Evolutionary conservation across 2,113 vertebrate genomes (phyloP), one percentile per base, ranked within the genome.

Genomic region (Megalops atlanticus): DNA sequence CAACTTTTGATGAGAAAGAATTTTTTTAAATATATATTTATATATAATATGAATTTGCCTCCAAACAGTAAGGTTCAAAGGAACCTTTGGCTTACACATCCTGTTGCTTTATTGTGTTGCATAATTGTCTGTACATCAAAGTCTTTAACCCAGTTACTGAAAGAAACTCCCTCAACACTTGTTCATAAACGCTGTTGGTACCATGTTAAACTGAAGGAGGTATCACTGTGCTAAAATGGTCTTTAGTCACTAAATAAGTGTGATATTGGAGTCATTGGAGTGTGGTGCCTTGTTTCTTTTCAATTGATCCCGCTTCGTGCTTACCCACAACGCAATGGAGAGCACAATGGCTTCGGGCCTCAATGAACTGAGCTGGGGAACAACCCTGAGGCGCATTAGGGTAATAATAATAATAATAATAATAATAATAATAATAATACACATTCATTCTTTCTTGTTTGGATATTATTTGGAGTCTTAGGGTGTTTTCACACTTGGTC

Each of bases 41-140:
- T n/a, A n/a, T n/a, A n/a, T n/a, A n/a, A n/a, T n/a, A 41, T 58
- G 52, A 38, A 39, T 58, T 12, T 58, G 52, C 39, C 58, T 35
- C 64, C 64, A 39, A 0, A 4, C 16, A 41, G 64, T 31, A 39
- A 45, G 39, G 38, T 33, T n/a, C 14, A 45, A 33, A 41, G 5
- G 7, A n/a, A 21, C 31, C 40, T 70, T 38, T 45, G 64, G 7
- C 43, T 43, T 45, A 70, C 31, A n/a, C 36, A 39, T 70, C 47
- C 52, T 27, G 41, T 45, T 33, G 41, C 68, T 79, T 64, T 70
- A 40, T 70, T 35, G 27, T 35, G 77, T 79, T 79, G 77, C 77
- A 79, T 79, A 79, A 43, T 79, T 70, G 77, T 70, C 64, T 79
- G 64, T 43, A 43, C 40, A 15, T 43, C 27, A 45, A 79, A 40